Evolutionary conservation across 2,113 vertebrate genomes (phyloP).

Genomic region (Gambusia holbrooki): DNA sequence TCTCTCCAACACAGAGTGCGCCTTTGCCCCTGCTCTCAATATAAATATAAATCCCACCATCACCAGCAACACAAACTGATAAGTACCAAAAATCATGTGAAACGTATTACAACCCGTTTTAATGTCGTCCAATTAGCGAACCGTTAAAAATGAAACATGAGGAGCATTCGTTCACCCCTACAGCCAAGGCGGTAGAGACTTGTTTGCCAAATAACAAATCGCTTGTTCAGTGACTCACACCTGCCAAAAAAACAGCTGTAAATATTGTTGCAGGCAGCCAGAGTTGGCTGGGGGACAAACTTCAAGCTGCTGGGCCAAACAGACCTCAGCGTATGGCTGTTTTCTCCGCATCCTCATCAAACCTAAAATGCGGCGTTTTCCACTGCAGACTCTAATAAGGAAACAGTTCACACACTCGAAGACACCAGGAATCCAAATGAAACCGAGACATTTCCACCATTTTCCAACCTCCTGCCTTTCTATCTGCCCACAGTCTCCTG

Average conservation of each 20-base stretch:
- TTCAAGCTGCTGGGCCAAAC: conserved; percentile 48
- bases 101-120: conserved; percentile 54
- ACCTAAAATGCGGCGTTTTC: conserved; percentile 20
- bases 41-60: not conserved
- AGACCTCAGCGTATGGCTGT: conserved; percentile 37
- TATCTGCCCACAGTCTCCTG: conserved; percentile 46
- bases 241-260: conserved; percentile 67
- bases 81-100: conserved; percentile 29
- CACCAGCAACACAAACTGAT: conserved; percentile 6
- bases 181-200: conserved; percentile 43
- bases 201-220: conserved; percentile 68
- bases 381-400: conserved; percentile 5
- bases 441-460: not conserved
- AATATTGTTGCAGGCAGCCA: conserved; percentile 65
- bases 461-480: not conserved
- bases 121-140: conserved; percentile 60
- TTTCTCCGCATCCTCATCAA: conserved; percentile 6
- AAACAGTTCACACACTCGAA: conserved; percentile 5
- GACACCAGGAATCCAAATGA: not conserved
- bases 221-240: conserved; percentile 68
- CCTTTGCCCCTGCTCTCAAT: no score
- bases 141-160: conserved; percentile 55
- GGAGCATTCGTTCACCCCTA: conserved; percentile 30
- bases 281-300: conserved; percentile 49
- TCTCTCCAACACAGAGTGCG: no score